Evolutionary conservation across 2,888 invertebrate species (phyloP), one percentile per base, ranked within the genome.

Genomic region (Geotrupes spiniger): DNA sequence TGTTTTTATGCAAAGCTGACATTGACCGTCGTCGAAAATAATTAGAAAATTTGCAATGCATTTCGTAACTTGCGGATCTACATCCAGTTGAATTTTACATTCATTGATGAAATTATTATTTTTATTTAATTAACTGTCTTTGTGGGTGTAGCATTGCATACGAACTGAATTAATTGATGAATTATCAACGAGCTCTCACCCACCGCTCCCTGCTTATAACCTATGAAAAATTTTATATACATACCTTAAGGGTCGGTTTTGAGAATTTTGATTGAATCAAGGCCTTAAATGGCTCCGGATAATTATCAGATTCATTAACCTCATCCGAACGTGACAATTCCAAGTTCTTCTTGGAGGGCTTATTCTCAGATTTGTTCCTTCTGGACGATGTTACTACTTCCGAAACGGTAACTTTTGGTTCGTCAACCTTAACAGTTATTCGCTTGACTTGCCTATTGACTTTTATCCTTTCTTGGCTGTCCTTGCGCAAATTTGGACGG

Each of bases 271-370:
- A 77, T 69, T 81, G 80, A 39, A 84, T 72, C 43, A 83, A 68
- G n/a, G 81, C 78, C 64, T 83, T 84, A 63, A 82, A 84, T 62
- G 78, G 78, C 61, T 78, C 81, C 11, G 83, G 83, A 68, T 84
- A 84, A 61, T 84, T 84, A 63, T 82, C 82, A 1, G 65, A 58
- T 56, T 83, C 82, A 53, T 78, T 81, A 48, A 80, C 78, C 63
- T 83, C 82, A 52, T 77, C 76, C 25, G 49, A 46, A 51, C 27
- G 47, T 46, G 36, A 28, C 42, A 26, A 36, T 9, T 5, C 25
- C 45, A 45, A 53, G 41, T 46, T 51, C 14, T 54, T 49, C 42
- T 56, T 52, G 15, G 46, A 44, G 46, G 58, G 45, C 52, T 64
- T 58, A 8, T 62, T 41, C 38, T 68, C 61, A 16, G 63, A 49